Conservation (phyloP, 2,797 vertebrate genomes). For the Hydrolagus colliei region DNA sequence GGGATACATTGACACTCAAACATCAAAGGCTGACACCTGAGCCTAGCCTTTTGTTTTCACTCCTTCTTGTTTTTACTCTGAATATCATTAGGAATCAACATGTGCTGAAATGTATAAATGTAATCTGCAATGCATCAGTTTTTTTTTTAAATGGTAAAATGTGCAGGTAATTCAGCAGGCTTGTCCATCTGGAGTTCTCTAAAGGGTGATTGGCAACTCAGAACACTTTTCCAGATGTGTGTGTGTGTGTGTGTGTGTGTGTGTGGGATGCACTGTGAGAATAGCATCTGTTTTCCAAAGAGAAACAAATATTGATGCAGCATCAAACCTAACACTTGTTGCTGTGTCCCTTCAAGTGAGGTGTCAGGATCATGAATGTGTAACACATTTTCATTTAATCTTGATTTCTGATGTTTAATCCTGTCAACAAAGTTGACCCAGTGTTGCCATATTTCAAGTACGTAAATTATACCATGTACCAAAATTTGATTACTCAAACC, state of each 20-base stretch:
- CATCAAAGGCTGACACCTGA: too few species aligned
- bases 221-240: background rate
- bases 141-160: background rate
- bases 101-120: background rate
- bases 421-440: too few species aligned
- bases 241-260: background rate
- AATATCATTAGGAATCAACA: too few species aligned
- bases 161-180: background rate
- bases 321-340: background rate
- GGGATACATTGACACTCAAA: too few species aligned
- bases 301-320: background rate
- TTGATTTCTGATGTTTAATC: background rate
- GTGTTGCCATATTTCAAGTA: too few species aligned
- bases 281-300: background rate
- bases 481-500: too few species aligned
- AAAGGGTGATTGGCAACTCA: too few species aligned
- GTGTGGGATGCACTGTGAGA: background rate
- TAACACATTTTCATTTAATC: background rate
- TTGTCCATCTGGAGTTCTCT: background rate
- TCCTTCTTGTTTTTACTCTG: background rate
- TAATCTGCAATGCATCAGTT: conserved; percentile 9
- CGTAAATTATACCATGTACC: too few species aligned
- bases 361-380: background rate
- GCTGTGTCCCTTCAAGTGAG: background rate
- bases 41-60: too few species aligned